Evolutionary conservation across 2,797 vertebrate species (phyloP).

Genomic region (Spinibarbus caldwelli): DNA sequence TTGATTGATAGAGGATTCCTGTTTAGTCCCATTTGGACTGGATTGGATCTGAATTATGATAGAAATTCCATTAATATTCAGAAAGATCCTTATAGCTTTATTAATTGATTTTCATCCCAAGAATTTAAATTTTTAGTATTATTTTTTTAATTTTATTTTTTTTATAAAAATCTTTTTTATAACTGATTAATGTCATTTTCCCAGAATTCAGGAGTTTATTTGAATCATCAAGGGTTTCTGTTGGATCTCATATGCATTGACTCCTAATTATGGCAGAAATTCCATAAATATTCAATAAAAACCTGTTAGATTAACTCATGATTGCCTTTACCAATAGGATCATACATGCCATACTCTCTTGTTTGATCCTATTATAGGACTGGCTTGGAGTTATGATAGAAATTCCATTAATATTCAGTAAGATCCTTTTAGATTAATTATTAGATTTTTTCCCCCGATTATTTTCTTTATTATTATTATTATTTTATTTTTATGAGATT

Average conservation of each 20-base stretch:
- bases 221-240: neutral
- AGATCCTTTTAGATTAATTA: neutral
- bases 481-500: neutral
- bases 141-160: neutral
- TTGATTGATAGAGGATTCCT: neutral
- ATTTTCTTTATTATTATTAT: neutral
- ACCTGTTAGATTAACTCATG: neutral
- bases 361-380: neutral
- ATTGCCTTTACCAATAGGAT: neutral
- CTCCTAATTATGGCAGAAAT: neutral
- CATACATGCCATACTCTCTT: neutral
- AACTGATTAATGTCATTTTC: neutral
- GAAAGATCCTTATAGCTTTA: neutral
- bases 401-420: neutral
- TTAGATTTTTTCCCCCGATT: neutral
- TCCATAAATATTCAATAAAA: neutral
- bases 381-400: neutral
- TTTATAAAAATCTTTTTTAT: no score
- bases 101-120: neutral
- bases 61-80: neutral
- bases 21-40: neutral
- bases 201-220: neutral
- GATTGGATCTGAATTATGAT: neutral
- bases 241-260: neutral
- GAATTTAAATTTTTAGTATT: neutral